phyloP scores from a whole-genome alignment of 1,140 invertebrate species.

The Ridgeia piscesae region DNA sequence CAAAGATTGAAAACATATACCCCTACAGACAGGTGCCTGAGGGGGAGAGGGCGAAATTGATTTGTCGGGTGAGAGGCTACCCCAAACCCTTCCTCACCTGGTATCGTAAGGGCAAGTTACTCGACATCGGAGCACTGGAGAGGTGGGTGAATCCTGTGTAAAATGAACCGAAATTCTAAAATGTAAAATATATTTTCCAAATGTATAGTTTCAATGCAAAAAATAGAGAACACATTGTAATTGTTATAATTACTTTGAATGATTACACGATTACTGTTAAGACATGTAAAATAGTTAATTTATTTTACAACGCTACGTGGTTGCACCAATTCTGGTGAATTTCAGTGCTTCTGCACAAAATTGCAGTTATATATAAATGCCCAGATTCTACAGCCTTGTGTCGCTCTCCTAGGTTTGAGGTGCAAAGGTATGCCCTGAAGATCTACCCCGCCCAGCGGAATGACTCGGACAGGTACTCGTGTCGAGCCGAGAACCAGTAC shows the following conservation, averaged over 20 bases:
- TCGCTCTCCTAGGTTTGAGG: constrained; percentile 11
- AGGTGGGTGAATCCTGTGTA: neutral
- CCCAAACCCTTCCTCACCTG: constrained; percentile 20
- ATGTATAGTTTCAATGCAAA: neutral
- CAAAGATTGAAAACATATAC: too few species aligned
- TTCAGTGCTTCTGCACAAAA: neutral
- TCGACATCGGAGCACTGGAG: neutral
- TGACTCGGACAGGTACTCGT: constrained; percentile 41
- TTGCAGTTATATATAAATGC: neutral
- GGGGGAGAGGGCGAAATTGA: constrained; percentile 14
- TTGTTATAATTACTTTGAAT: too few species aligned
- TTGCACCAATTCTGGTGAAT: neutral
- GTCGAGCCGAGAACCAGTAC: constrained; percentile 38
- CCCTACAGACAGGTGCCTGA: neutral
- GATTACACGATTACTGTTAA: too few species aligned
- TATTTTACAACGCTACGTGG: too few species aligned
- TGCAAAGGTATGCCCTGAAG: constrained; percentile 29
- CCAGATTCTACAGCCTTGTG: neutral
- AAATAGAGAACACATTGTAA: too few species aligned
- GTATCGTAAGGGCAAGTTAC: neutral
- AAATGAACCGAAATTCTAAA: neutral
- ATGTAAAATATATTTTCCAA: neutral
- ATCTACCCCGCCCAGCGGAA: constrained; percentile 34
- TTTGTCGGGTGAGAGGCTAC: neutral
- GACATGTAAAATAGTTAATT: too few species aligned